Percentiles rank a stretch among this genome's conserved stretches.
phyloP scores from a whole-genome alignment of 2,888 invertebrate species.

The Drosophila lacicola region DNA sequence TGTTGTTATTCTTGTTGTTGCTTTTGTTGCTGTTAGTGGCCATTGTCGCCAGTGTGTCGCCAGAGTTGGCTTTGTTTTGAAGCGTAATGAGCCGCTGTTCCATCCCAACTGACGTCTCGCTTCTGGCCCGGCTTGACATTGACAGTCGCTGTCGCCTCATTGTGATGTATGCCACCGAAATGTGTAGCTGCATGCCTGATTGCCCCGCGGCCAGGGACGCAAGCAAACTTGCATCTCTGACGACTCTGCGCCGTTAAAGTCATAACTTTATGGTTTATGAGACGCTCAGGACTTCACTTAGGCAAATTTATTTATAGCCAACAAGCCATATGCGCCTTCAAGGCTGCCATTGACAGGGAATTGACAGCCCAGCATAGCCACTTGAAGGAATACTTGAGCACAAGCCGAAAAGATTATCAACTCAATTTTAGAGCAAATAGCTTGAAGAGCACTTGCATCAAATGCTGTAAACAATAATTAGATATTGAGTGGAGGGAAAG shows the following conservation, averaged over 20 bases:
- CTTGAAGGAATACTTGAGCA: slow-evolving; percentile 26
- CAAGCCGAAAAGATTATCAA: slow-evolving; percentile 21
- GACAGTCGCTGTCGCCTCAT: slow-evolving; percentile 58
- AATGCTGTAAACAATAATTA: not conserved
- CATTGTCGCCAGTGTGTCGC: slow-evolving; percentile 59
- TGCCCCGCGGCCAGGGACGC: slow-evolving; percentile 15
- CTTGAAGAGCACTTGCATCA: slow-evolving; percentile 12
- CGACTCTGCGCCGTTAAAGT: slow-evolving; percentile 30
- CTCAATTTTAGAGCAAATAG: not conserved
- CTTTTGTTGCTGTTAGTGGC: slow-evolving; percentile 25
- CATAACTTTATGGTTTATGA: slow-evolving; percentile 58
- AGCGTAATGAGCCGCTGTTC: slow-evolving; percentile 62
- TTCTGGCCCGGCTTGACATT: slow-evolving; percentile 67
- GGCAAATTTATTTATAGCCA: slow-evolving; percentile 40
- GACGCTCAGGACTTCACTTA: slow-evolving; percentile 38
- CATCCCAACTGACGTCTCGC: slow-evolving; percentile 59
- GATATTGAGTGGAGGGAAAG: not conserved
- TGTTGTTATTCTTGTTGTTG: slow-evolving; percentile 27
- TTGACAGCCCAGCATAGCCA: slow-evolving; percentile 14
- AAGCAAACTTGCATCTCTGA: slow-evolving; percentile 41
- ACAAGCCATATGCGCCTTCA: slow-evolving; percentile 31
- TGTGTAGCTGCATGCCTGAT: slow-evolving; percentile 70
- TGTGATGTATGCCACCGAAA: slow-evolving; percentile 75
- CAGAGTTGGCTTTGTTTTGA: slow-evolving; percentile 58
- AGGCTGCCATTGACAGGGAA: slow-evolving; percentile 42